A percentile compares a stretch with the other conserved stretches of the same genome.
Evolutionary conservation across 2,113 vertebrate species (phyloP).

Genomic region (Kryptolebias marmoratus): DNA sequence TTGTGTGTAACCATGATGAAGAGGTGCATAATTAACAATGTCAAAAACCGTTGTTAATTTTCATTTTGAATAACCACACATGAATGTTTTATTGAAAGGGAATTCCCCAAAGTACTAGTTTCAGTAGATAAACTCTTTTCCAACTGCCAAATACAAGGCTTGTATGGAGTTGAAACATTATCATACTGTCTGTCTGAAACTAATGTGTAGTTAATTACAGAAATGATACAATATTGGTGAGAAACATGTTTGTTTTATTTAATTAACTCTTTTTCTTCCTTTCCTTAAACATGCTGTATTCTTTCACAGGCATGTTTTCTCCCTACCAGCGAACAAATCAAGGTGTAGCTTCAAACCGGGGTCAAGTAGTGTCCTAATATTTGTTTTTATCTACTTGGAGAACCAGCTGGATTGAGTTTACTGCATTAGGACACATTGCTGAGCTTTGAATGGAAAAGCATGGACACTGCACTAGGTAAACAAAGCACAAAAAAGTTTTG

Average conservation of each 20-base stretch:
- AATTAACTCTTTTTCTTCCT: neutral
- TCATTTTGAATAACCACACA: constrained; percentile 26
- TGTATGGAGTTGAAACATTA: constrained; percentile 38
- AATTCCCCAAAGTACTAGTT: constrained; percentile 23
- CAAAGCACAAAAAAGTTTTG: neutral
- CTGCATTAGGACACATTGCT: constrained; percentile 8
- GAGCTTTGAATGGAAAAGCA: constrained; percentile 2
- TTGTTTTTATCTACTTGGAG: constrained; percentile 5
- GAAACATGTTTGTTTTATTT: neutral
- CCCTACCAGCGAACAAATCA: neutral
- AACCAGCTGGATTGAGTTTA: constrained; percentile 18
- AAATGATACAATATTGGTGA: constrained; percentile 8
- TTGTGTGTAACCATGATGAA: constrained; percentile 27
- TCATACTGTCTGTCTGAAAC: constrained; percentile 27
- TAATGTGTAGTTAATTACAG: neutral
- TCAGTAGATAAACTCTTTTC: constrained; percentile 35
- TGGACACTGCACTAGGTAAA: too few relatives aligned
- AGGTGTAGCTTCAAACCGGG: neutral
- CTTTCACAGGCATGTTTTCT: neutral
- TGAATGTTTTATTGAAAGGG: constrained; percentile 15
- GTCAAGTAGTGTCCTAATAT: constrained; percentile 1
- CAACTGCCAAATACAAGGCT: constrained; percentile 29
- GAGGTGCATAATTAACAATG: constrained; percentile 32
- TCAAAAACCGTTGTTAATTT: constrained; percentile 38
- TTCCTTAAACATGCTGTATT: neutral